A percentile compares a stretch with the other conserved stretches of the same genome.
Conservation (phyloP, 2,797 vertebrate genomes). For the Enteromius fasciolatus region DNA sequence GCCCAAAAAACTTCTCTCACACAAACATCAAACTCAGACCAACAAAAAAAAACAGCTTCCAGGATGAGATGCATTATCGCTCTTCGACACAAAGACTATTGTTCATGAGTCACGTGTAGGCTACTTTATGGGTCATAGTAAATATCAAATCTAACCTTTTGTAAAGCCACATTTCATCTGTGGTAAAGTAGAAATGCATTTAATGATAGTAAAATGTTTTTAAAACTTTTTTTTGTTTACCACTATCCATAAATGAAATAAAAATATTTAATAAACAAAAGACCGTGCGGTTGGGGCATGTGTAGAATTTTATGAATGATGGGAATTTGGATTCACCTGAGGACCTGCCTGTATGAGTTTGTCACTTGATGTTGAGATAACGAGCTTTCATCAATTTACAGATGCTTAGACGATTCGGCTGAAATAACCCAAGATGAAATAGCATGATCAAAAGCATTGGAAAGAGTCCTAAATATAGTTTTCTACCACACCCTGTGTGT, state of each 20-base stretch:
- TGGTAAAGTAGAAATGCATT: neutral
- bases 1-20: neutral
- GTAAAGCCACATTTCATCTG: neutral
- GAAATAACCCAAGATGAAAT: neutral
- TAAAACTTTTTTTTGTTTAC: neutral
- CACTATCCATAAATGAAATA: neutral
- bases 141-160: neutral
- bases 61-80: neutral
- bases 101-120: neutral
- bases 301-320: neutral
- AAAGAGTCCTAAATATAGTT: neutral
- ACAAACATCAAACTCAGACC: neutral
- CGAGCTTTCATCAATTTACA: neutral
- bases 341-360: neutral
- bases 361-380: neutral
- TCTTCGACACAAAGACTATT: conserved; percentile 1
- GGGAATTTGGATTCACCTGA: neutral
- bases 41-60: neutral
- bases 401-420: neutral
- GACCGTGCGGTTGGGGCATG: neutral
- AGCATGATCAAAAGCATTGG: neutral
- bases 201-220: neutral
- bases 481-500: neutral
- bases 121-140: neutral
- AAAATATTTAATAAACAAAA: neutral